Conservation (phyloP, 1,140 invertebrate species). For the Hypothenemus hampei region DNA sequence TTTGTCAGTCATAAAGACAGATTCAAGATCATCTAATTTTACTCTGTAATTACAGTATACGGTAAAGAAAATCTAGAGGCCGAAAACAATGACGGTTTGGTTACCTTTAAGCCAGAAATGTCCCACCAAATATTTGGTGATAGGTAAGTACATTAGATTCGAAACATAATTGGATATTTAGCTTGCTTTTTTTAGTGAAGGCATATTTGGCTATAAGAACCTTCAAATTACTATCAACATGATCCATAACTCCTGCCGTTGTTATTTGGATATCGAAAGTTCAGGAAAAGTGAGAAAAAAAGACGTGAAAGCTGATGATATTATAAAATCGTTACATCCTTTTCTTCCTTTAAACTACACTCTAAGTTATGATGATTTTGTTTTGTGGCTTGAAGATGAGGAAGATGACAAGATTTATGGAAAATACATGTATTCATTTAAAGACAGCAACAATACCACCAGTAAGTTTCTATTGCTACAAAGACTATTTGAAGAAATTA, state of each 20-base stretch:
- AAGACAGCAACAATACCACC: not conserved
- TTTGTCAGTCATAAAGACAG: not conserved
- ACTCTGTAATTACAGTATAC: conserved; percentile 35
- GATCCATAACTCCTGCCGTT: conserved; percentile 71
- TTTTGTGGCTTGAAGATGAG: conserved; percentile 62
- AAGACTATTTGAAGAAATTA: not conserved
- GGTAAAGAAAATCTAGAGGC: conserved; percentile 23
- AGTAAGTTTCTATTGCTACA: conserved; percentile 1
- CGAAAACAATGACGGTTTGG: not conserved
- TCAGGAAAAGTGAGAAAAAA: conserved; percentile 56
- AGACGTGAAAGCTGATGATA: conserved; percentile 73
- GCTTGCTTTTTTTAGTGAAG: conserved; percentile 56
- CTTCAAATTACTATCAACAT: conserved; percentile 77
- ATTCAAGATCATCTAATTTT: not conserved
- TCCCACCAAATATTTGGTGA: conserved; percentile 93
- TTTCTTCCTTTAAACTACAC: conserved; percentile 55
- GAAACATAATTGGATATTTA: not conserved
- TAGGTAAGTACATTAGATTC: conserved; percentile 38
- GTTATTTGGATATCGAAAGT: conserved; percentile 65
- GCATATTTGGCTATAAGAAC: conserved; percentile 89
- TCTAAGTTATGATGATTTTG: conserved; percentile 67
- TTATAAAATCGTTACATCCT: conserved; percentile 61
- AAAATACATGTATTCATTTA: conserved; percentile 1
- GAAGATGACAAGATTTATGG: conserved; percentile 40
- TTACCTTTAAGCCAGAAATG: conserved; percentile 76